phyloP scores from a whole-genome alignment of 2,888 invertebrate species.

The Anarsia innoxiella region DNA sequence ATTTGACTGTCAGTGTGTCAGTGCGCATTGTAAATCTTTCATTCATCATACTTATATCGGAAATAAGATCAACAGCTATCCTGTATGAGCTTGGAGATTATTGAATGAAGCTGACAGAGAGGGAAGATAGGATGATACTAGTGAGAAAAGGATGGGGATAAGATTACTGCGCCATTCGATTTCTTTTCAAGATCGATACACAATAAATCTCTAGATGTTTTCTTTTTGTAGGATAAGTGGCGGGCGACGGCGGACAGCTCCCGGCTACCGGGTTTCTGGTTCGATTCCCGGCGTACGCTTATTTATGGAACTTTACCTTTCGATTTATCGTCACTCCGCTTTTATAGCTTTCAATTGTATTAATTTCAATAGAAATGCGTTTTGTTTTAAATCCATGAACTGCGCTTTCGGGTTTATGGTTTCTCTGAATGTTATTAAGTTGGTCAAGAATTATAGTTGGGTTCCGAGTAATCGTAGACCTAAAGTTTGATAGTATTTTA shows the following conservation, averaged over 20 bases:
- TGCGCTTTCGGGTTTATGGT: slow-evolving; percentile 1
- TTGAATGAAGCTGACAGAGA: slow-evolving; percentile 45
- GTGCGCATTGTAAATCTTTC: slow-evolving; percentile 41
- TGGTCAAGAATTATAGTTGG: no score
- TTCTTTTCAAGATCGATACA: slow-evolving; percentile 58
- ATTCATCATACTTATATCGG: slow-evolving; percentile 58
- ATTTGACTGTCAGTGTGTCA: slow-evolving; percentile 35
- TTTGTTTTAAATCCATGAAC: slow-evolving; percentile 9
- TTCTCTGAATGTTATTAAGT: no score
- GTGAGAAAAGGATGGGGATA: slow-evolving; percentile 27
- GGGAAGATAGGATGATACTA: neutral
- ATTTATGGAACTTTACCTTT: slow-evolving; percentile 31
- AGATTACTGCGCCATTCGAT: slow-evolving; percentile 47
- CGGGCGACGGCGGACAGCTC: slow-evolving; percentile 42
- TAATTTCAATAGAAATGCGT: slow-evolving; percentile 24
- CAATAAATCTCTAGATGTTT: slow-evolving; percentile 54
- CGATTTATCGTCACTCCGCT: slow-evolving; percentile 43
- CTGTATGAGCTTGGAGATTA: slow-evolving; percentile 35
- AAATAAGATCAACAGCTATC: slow-evolving; percentile 48
- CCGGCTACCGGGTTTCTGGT: slow-evolving; percentile 51
- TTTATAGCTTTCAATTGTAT: slow-evolving; percentile 42
- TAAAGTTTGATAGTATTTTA: neutral
- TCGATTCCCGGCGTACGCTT: slow-evolving; percentile 35
- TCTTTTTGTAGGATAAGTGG: slow-evolving; percentile 46
- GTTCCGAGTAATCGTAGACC: no score